These are phyloP conservation scores for Pseudanteris insignis DNA, from an alignment of 2,888 invertebrate genomes.

Conservation along the genomic window DNA sequence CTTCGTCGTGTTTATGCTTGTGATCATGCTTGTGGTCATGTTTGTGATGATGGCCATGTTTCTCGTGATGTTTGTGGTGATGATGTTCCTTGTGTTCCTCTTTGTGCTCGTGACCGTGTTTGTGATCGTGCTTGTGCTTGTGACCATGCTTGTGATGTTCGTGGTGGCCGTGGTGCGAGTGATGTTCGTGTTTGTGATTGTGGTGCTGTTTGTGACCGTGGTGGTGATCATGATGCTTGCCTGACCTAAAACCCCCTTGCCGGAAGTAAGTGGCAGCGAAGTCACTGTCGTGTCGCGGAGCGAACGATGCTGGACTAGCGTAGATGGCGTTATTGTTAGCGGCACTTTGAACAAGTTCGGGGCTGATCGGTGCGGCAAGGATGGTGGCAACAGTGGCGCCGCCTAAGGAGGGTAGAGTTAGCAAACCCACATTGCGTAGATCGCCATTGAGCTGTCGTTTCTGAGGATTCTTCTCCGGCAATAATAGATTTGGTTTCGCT, in stretches of 20 bases:
- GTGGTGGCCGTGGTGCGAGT: conserved; percentile 51
- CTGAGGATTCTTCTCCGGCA: conserved; percentile 45
- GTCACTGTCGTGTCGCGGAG: conserved; percentile 20
- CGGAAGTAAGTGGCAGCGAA: conserved; percentile 31
- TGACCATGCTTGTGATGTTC: conserved; percentile 51
- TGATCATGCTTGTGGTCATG: conserved; percentile 47
- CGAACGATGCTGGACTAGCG: conserved; percentile 3
- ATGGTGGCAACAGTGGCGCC: conserved; percentile 10
- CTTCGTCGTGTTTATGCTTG: conserved; percentile 52
- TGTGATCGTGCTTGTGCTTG: conserved; percentile 46
- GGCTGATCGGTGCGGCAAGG: not conserved
- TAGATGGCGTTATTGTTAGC: conserved; percentile 3
- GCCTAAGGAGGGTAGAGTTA: conserved; percentile 18
- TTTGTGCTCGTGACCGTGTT: conserved; percentile 15
- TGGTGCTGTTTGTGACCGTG: conserved; percentile 50
- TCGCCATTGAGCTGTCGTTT: conserved; percentile 52
- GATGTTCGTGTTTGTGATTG: conserved; percentile 51
- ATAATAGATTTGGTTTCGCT: conserved; percentile 28
- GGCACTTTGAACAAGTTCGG: conserved; percentile 8
- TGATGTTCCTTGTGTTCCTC: conserved; percentile 49
- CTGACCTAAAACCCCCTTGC: conserved; percentile 8
- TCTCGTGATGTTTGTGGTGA: conserved; percentile 44
- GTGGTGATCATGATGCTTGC: conserved; percentile 39
- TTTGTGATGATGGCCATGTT: conserved; percentile 50
- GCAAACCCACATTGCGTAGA: conserved; percentile 15